A percentile compares a stretch with the other conserved stretches of the same genome.
Evolutionary conservation across 2,113 vertebrate genomes (phyloP).

Genomic region (Syngnathoides biaculeatus): DNA sequence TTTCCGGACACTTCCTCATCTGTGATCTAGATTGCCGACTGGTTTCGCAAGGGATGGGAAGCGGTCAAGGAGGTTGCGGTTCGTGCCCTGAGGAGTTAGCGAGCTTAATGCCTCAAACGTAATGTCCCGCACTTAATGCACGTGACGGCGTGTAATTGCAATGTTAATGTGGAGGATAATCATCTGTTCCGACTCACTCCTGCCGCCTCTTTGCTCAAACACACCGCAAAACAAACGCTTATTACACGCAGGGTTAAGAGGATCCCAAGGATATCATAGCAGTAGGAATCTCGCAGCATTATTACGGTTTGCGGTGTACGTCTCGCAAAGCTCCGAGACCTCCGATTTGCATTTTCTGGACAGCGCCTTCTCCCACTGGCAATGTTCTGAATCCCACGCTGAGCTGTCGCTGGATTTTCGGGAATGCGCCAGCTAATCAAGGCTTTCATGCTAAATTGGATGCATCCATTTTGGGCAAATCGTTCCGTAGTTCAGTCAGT

Average conservation of each 20-base stretch:
- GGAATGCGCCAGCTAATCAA: conserved; percentile 31
- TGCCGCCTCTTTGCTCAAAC: conserved; percentile 14
- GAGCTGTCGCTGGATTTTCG: conserved; percentile 31
- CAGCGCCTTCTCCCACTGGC: conserved; percentile 22
- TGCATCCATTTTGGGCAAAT: conserved; percentile 23
- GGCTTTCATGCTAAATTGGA: conserved; percentile 36
- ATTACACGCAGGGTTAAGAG: conserved; percentile 54
- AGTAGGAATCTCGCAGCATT: conserved; percentile 48
- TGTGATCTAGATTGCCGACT: neutral
- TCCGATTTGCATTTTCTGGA: conserved; percentile 50
- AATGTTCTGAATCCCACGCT: conserved; percentile 32
- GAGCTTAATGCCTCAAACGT: conserved; percentile 53
- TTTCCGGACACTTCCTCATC: too few relatives aligned
- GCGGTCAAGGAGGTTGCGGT: neutral
- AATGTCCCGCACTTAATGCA: conserved; percentile 51
- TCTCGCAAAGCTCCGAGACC: conserved; percentile 42
- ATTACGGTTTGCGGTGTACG: conserved; percentile 52
- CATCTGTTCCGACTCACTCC: conserved; percentile 25
- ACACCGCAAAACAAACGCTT: conserved; percentile 36
- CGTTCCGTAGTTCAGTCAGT: neutral
- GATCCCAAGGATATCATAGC: conserved; percentile 58
- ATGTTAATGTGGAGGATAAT: conserved; percentile 64
- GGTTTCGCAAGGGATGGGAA: neutral
- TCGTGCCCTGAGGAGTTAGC: conserved; percentile 16
- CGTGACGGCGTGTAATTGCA: conserved; percentile 63